phyloP scores from a whole-genome alignment of 2,113 vertebrate genomes.

The Centropus unirufus region DNA sequence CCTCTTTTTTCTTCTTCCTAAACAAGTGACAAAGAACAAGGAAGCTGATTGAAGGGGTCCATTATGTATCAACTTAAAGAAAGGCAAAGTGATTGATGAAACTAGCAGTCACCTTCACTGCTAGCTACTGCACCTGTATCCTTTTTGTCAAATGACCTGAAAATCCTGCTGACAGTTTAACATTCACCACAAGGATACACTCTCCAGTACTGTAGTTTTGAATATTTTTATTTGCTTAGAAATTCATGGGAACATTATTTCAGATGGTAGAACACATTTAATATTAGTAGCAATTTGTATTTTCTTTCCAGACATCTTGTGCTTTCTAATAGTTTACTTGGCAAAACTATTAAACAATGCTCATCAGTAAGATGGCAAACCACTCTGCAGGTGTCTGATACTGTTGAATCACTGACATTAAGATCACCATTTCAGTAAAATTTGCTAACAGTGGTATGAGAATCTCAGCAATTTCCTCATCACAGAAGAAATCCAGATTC shows the following conservation, averaged over 20 bases:
- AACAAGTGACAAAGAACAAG: conserved; percentile 91
- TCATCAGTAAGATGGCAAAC: background rate
- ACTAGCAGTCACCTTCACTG: conserved; percentile 98
- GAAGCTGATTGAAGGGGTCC: conserved; percentile 99
- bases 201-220: conserved; percentile 64
- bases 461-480: background rate
- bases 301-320: background rate
- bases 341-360: conserved; percentile 12
- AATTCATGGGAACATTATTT: conserved; percentile 10
- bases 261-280: conserved; percentile 28
- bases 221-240: conserved; percentile 78
- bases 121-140: conserved; percentile 93
- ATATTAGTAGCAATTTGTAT: background rate
- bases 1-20: conserved; percentile 75
- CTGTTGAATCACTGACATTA: background rate
- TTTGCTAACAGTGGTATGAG: background rate
- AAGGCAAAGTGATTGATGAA: conserved; percentile 99
- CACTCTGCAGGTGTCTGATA: background rate
- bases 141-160: conserved; percentile 98
- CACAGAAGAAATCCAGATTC: background rate
- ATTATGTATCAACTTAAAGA: conserved; percentile 99
- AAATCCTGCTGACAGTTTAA: conserved; percentile 98
- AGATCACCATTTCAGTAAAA: background rate
- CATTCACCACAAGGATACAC: conserved; percentile 84
- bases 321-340: background rate